Evolutionary conservation across 30 jellyfish, hydroid and myxozoan genomes (phyloP), one percentile per base, ranked within the genome.

Genomic region (Aurelia coerulea): DNA sequence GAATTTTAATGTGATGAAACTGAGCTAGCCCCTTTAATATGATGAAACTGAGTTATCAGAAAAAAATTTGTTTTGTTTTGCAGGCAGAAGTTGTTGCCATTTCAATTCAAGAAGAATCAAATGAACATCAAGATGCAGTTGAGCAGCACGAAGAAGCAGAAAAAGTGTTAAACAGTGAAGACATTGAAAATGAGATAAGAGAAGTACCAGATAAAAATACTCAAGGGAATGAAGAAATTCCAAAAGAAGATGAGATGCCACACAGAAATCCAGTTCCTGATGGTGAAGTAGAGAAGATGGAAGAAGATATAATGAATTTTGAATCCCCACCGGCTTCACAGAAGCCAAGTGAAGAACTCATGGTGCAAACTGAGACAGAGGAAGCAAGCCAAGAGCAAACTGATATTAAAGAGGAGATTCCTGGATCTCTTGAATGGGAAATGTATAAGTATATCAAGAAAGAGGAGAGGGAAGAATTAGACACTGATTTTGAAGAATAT

Each of bases 371-470:
- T n/a, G 18, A 74, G 66, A 11, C 19, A 7, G 46, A 5, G 10
- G 62, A 75, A 53, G 85, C 11, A 5, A 29, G 52, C 19, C 51
- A 54, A 54, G 63, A n/a, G 32, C n/a, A 16, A 2, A 46, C 34
- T 23, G 60, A 63, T 63, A 34, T 64, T 0, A 31, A 62, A 29
- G 87, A 60, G 67, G 84, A 85, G 62, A 83, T n/a, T 7, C 84
- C 73, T 58, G 78, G 95, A 56, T 52, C 95, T 10, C 37, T 78
- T 31, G 95, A 97, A 50, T 92, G 97, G 98, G 95, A 96, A 65
- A 81, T 87, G 90, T 92, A 86, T 73, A 87, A 73, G 46, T 80
- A 87, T 34, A 83, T 92, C 78, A 69, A 81, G 41, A 81, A 82
- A 50, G 68, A 74, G 51, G 80, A 72, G 37, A 87, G 86, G 76